Conservation (phyloP, 2,113 vertebrate genomes). For the Diphyllodes magnificus region DNA sequence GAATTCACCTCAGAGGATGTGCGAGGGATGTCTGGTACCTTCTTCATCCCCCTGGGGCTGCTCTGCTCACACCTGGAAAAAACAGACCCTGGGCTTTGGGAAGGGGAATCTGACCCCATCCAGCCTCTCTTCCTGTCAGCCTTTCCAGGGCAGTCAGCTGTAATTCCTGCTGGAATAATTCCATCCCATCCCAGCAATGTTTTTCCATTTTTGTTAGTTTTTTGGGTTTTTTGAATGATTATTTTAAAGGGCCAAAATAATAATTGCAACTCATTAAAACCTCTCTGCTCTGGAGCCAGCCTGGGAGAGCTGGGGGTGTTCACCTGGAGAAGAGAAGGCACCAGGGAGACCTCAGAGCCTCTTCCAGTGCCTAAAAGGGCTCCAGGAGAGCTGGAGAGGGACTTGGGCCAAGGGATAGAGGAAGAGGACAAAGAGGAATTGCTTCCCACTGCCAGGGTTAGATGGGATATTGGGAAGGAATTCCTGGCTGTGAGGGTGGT, state of each 20-base stretch:
- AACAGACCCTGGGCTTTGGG: background rate
- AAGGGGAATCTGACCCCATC: fast-evolving
- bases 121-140: background rate
- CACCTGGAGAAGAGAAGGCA: background rate
- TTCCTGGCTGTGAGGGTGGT: fast-evolving
- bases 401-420: background rate
- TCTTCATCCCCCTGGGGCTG: background rate
- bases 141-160: background rate
- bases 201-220: background rate
- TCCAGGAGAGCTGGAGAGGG: background rate
- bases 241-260: background rate
- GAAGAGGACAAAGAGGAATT: background rate
- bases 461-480: background rate
- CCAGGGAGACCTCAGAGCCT: fast-evolving
- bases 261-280: background rate
- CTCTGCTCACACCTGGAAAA: background rate
- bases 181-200: background rate
- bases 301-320: background rate
- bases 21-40: fast-evolving
- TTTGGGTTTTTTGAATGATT: background rate
- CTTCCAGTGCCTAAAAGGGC: fast-evolving
- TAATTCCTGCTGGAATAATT: background rate
- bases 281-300: background rate
- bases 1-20: background rate
- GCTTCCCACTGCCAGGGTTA: fast-evolving